Conservation (phyloP, 2,113 vertebrate species). For the Peromyscus polionotus region DNA sequence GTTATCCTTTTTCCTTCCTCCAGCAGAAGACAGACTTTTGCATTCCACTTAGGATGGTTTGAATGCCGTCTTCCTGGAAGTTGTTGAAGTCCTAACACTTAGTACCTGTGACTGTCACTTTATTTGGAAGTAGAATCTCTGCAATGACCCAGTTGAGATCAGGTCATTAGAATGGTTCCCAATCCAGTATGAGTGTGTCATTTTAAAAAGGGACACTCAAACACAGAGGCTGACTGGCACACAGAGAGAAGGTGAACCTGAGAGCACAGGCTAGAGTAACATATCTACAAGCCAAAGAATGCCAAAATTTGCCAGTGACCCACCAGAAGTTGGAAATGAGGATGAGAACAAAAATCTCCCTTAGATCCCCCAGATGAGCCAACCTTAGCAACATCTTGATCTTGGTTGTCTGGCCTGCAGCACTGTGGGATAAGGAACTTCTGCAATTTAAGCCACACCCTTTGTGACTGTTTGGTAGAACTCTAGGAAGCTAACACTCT, state of each 20-base stretch:
- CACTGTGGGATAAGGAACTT: background rate
- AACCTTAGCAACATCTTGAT: background rate
- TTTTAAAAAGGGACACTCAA: background rate
- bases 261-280: background rate
- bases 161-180: background rate
- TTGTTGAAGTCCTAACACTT: background rate
- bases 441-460: background rate
- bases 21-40: background rate
- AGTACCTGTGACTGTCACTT: background rate
- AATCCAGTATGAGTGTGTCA: background rate
- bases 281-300: background rate
- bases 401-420: background rate
- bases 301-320: background rate
- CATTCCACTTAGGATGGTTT: background rate
- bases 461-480: background rate
- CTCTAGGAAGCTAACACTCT: background rate
- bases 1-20: background rate
- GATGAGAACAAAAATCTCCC: background rate
- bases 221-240: background rate
- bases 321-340: background rate
- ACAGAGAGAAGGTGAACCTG: background rate
- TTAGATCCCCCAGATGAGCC: background rate
- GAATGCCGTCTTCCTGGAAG: background rate
- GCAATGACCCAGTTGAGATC: background rate
- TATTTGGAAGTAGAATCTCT: constrained; percentile 26